Base-by-base conservation (phyloP, 1,140 invertebrate species). In the Drepana arcuata region DNA sequence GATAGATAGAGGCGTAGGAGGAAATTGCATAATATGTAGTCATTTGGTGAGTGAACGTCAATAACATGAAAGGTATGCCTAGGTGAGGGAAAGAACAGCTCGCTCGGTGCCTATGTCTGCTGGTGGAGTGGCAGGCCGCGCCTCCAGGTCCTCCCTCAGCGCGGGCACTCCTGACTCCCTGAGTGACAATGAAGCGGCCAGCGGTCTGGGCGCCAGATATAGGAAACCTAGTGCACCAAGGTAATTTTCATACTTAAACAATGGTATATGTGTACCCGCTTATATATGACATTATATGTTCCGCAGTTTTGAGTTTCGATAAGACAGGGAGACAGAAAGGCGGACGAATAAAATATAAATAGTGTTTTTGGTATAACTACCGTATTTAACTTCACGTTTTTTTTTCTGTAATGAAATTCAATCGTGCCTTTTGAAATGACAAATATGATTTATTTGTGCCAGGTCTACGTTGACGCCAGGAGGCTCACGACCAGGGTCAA, bases 1-100 rank as follows among this genome's bases (percentile, higher is more conserved):
- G n/a, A n/a, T n/a, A n/a, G n/a, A n/a, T n/a, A n/a, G n/a, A n/a
- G n/a, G n/a, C n/a, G n/a, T n/a, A n/a, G n/a, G n/a, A n/a, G n/a
- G n/a, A n/a, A n/a, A n/a, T n/a, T n/a, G n/a, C n/a, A n/a, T n/a
- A n/a, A 16, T 14, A 16, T 27, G 16, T 15, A 2, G n/a, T 18
- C 7, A 31, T 34, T 11, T 18, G 14, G 13, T 34, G 28, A 21
- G 7, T 23, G 2, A 1, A 14, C 14, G 15, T 44, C 16, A 37
- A 32, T 30, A 43, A 11, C 11, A 27, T 28, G 31, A 36, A 43
- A 56, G 31, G 35, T 32, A 48, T 48, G 44, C 71, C 32, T 85
- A 97, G 95, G 93, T 97, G 16, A 90, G 94, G 59, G 95, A 96
- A 83, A 88, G 93, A 45, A 96, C 93, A 28, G 89, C 87, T 31